A percentile compares a stretch with the other conserved stretches of the same genome.
Conservation (phyloP, 2,113 vertebrate species). For the Cygnus atratus region DNA sequence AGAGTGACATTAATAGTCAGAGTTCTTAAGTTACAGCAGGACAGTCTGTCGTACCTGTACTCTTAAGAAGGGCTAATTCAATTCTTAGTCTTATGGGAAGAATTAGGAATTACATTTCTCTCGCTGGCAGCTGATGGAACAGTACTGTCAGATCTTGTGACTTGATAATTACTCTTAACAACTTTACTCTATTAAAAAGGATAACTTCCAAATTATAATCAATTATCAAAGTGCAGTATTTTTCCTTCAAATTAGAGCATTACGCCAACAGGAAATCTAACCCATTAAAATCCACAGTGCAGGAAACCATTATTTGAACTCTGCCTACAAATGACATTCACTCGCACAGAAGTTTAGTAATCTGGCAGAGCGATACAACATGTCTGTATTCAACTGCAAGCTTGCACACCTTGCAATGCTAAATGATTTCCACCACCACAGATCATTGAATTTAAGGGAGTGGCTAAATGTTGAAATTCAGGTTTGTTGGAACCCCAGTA, state of each 20-base stretch:
- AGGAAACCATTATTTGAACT: background rate
- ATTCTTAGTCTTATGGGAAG: background rate
- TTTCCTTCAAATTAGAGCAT: background rate
- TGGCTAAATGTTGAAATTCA: slow-evolving; percentile 57
- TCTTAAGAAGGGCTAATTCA: background rate
- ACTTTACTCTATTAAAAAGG: background rate
- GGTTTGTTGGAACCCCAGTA: slow-evolving; percentile 46
- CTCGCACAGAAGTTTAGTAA: background rate
- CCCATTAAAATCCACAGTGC: background rate
- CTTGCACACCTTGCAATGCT: background rate
- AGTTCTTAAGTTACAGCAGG: slow-evolving; percentile 9
- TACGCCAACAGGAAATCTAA: background rate
- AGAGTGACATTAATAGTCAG: background rate
- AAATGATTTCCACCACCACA: background rate
- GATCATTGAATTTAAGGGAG: background rate
- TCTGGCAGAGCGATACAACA: background rate
- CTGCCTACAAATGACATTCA: background rate
- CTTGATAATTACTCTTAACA: background rate
- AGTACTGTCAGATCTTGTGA: background rate
- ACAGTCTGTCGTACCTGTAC: background rate
- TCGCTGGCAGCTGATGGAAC: background rate
- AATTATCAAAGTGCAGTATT: background rate
- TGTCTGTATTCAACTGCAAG: background rate
- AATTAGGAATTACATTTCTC: background rate
- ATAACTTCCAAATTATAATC: background rate